Base-by-base conservation (phyloP, 2,113 vertebrate genomes). In the Dromaius novaehollandiae region DNA sequence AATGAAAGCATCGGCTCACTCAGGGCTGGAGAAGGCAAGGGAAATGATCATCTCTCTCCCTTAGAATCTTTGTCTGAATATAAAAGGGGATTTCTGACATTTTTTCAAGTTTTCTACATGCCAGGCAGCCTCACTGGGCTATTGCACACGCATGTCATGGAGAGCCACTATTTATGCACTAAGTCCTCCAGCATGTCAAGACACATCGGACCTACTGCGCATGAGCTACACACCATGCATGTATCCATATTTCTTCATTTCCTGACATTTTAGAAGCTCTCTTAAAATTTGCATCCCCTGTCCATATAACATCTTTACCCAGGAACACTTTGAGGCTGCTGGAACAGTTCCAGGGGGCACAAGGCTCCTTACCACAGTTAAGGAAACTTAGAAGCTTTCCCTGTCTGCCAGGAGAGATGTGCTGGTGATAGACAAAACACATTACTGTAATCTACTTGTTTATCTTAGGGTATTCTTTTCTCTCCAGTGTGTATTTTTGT, bases 301-400 rank as follows among this genome's bases (percentile, higher is more conserved):
- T 13, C 11, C 5, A 15, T 3, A 6, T 3, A 75, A 65, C 8
- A 46, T 60, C 44, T 81, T 84, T 46, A 38, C 14, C 20, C 46
- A 60, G 19, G 7, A 88, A 51, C 0, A 1, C 16, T 36, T 6
- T 75, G 24, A 42, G 13, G 5, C 11, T 7, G 1, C 56, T 13
- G 79, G 20, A 40, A 11, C 13, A 30, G 20, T 8, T 66, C 14
- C 11, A 24, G 3, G 3, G 56, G 4, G 6, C 10, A 78, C 32
- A 63, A 14, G 12, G 2, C 4, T 66, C 20, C 50, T 79, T 73
- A 8, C 11, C 7, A 78, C 4, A 0, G 0, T 42, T 42, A 82
- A 68, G 9, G 6, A 78, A 11, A 28, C 0, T 1, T 6, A 9
- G 40, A 80, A 89, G 16, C 0, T 8, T 7, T 69, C 9, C 58